Evolutionary conservation across 2,797 vertebrate species (phyloP).

Genomic region (Bradypus variegatus): DNA sequence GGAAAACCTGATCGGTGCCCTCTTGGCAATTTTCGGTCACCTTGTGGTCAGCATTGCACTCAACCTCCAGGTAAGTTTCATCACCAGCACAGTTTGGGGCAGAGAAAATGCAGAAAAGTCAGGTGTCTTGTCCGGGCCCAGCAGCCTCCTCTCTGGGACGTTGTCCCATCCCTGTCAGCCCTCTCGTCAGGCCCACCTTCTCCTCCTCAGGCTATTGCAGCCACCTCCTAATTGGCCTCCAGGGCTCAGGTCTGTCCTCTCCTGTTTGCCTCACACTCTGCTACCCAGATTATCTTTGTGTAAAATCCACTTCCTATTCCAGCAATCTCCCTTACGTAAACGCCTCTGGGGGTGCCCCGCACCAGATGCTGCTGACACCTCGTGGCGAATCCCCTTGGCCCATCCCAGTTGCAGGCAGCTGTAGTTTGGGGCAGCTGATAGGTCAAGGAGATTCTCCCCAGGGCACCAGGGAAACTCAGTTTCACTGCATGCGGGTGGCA

Average conservation of each 20-base stretch:
- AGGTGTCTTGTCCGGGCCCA: neutral
- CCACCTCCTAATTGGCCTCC: neutral
- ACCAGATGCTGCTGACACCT: neutral
- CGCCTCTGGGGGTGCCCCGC: neutral
- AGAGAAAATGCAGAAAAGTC: neutral
- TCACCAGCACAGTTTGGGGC: neutral
- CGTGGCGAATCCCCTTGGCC: neutral
- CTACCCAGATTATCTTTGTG: neutral
- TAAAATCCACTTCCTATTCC: neutral
- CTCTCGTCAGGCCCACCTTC: neutral
- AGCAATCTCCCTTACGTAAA: neutral
- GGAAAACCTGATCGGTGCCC: slow-evolving; percentile 95
- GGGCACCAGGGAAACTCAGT: too few species aligned
- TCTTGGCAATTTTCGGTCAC: slow-evolving; percentile 94
- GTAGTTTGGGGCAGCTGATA: neutral
- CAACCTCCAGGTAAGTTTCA: slow-evolving; percentile 86
- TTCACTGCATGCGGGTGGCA: too few species aligned
- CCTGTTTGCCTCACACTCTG: neutral
- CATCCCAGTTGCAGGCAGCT: neutral
- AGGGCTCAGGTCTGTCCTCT: neutral
- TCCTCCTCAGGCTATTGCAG: neutral
- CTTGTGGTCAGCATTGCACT: slow-evolving; percentile 91
- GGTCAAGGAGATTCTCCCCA: neutral
- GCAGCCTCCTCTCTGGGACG: neutral
- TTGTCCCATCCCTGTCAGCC: neutral